A percentile compares a stretch with the other conserved stretches of the same genome.
Conservation (phyloP, 2,888 invertebrate genomes). For the Agelastica alni region DNA sequence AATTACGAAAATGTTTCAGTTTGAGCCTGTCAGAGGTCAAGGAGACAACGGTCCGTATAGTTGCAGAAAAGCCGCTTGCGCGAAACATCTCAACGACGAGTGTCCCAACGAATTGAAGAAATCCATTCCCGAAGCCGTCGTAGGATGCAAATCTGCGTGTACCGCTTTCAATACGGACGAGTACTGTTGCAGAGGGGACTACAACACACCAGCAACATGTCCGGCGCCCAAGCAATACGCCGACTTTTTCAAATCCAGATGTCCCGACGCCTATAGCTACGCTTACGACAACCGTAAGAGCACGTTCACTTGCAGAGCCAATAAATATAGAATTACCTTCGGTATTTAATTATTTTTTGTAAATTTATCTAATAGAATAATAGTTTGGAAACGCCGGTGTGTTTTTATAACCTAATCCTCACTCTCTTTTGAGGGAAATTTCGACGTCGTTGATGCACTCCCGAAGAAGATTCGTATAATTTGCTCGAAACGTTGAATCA, state of each 20-base stretch:
- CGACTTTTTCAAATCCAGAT: constrained; percentile 55
- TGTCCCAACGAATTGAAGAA: constrained; percentile 53
- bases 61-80: constrained; percentile 52
- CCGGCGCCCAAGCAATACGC: constrained; percentile 53
- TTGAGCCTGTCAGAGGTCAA: constrained; percentile 44
- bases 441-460: too few species aligned
- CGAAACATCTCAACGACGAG: constrained; percentile 47
- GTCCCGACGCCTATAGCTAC: constrained; percentile 61
- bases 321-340: constrained; percentile 47
- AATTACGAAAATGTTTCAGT: too few species aligned
- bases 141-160: constrained; percentile 60
- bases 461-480: too few species aligned
- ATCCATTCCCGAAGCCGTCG: constrained; percentile 37
- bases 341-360: too few species aligned
- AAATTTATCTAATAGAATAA: too few species aligned
- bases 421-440: too few species aligned
- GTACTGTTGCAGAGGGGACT: constrained; percentile 58
- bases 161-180: constrained; percentile 56
- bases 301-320: constrained; percentile 56
- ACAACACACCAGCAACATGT: constrained; percentile 55
- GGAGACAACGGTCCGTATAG: constrained; percentile 48
- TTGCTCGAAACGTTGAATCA: too few species aligned
- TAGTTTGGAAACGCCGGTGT: too few species aligned
- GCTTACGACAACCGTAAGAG: constrained; percentile 60
- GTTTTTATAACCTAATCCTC: too few species aligned